Percentiles rank a stretch among this genome's conserved stretches.
Conservation (phyloP, 1,140 invertebrate genomes). For the Lasaia peninsularis region DNA sequence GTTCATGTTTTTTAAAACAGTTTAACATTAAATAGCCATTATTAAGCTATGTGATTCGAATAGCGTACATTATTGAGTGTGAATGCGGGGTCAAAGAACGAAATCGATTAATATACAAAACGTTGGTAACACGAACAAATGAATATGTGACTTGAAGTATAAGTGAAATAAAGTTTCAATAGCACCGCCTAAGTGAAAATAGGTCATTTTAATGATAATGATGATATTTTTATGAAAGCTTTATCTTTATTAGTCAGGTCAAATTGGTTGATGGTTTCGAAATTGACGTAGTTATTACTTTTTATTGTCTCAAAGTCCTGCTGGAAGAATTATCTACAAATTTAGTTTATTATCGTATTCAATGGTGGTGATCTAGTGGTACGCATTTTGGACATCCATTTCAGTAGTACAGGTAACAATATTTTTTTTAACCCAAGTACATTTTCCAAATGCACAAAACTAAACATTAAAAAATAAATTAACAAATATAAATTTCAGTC, state of each 20-base stretch:
- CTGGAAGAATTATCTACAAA: too few species aligned
- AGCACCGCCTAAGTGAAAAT: background rate
- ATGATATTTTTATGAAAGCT: background rate
- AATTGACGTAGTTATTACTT: too few species aligned
- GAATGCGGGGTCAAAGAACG: background rate
- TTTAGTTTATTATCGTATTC: too few species aligned
- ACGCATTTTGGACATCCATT: too few species aligned
- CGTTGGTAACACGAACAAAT: slow-evolving; percentile 3
- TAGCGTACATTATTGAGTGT: slow-evolving; percentile 1
- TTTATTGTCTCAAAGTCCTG: too few species aligned
- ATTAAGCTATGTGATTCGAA: background rate
- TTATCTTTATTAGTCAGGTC: background rate
- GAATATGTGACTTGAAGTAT: slow-evolving; percentile 17
- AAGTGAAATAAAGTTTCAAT: slow-evolving; percentile 9
- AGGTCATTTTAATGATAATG: background rate
- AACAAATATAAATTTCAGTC: too few species aligned
- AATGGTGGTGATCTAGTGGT: too few species aligned
- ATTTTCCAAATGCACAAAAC: too few species aligned
- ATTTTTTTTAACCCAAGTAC: too few species aligned
- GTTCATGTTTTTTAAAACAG: background rate
- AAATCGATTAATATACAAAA: slow-evolving; percentile 19
- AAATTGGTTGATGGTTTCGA: too few species aligned
- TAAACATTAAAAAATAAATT: too few species aligned
- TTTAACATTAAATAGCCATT: background rate
- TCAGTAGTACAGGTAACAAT: too few species aligned